A percentile compares a stretch with the other conserved stretches of the same genome.
Conservation (phyloP, 2,113 vertebrate species). For the Xiphorhynchus elegans region DNA sequence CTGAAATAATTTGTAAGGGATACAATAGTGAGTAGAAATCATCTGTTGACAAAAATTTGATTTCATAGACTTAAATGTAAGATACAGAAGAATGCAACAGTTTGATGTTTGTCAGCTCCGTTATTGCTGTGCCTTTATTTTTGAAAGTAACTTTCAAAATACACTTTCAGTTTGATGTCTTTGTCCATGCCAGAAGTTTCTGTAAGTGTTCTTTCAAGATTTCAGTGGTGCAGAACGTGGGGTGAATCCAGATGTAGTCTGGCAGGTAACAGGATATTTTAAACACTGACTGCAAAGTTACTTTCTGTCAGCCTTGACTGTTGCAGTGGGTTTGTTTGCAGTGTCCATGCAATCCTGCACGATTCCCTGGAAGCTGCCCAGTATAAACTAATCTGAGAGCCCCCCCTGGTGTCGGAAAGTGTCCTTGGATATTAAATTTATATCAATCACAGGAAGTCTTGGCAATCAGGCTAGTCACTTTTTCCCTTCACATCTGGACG, state of each 20-base stretch:
- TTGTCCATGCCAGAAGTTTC: neutral
- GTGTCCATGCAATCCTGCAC: neutral
- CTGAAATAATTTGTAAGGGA: neutral
- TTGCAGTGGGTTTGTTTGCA: neutral
- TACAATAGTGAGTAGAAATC: neutral
- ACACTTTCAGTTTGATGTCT: accelerated
- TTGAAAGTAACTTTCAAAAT: neutral
- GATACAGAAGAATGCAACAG: neutral
- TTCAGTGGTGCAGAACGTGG: neutral
- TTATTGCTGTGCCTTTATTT: neutral
- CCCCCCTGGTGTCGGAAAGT: conserved; percentile 72
- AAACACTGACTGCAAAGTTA: neutral
- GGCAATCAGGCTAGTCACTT: conserved; percentile 70
- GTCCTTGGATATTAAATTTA: conserved; percentile 66
- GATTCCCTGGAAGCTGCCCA: conserved; percentile 64
- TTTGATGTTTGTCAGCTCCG: neutral
- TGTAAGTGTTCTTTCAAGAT: neutral
- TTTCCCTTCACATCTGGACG: conserved; percentile 76
- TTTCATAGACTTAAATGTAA: neutral
- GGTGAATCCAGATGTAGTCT: neutral
- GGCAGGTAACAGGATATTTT: neutral
- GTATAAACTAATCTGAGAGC: conserved; percentile 66
- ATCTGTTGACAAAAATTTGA: neutral
- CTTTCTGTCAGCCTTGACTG: neutral
- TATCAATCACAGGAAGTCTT: conserved; percentile 74